These are phyloP conservation scores for Fistularia tabacaria DNA, from an alignment of 2,797 vertebrate species.

Conservation along the genomic window DNA sequence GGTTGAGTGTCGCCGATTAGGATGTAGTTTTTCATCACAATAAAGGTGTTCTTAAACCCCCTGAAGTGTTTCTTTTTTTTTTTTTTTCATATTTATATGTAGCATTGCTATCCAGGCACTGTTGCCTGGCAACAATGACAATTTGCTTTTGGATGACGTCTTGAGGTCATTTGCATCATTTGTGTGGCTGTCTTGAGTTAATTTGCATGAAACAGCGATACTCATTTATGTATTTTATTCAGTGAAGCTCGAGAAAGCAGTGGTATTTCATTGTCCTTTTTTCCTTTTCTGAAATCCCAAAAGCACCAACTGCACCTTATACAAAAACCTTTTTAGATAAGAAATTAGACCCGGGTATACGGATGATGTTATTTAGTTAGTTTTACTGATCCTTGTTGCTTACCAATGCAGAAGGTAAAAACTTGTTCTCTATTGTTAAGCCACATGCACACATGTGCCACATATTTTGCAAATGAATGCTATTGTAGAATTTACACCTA, in stretches of 20 bases:
- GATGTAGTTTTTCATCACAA: slow-evolving; percentile 39
- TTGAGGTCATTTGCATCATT: slow-evolving; percentile 64
- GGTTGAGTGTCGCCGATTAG: slow-evolving; percentile 9
- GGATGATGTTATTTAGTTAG: too few species aligned
- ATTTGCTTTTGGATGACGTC: slow-evolving; percentile 51
- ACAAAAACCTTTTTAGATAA: too few species aligned
- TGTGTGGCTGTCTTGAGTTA: slow-evolving; percentile 46
- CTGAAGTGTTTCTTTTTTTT: slow-evolving; percentile 5
- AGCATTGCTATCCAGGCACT: slow-evolving; percentile 43
- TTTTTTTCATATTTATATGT: slow-evolving; percentile 38
- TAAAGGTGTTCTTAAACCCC: slow-evolving; percentile 40
- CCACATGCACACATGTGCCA: background rate
- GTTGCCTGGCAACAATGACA: slow-evolving; percentile 61
- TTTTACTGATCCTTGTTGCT: too few species aligned
- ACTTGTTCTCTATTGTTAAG: background rate
- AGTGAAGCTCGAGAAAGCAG: background rate
- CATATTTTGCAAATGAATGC: background rate
- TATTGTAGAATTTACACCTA: slow-evolving; percentile 33
- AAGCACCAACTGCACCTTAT: too few species aligned
- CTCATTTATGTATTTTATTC: slow-evolving; percentile 6
- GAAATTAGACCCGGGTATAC: too few species aligned
- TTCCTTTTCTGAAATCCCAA: too few species aligned
- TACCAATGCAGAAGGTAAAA: too few species aligned
- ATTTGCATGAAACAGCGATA: slow-evolving; percentile 41
- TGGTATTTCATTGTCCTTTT: too few species aligned